Base-by-base conservation (phyloP, 2,797 vertebrate genomes). In the Chrysocyon brachyurus region DNA sequence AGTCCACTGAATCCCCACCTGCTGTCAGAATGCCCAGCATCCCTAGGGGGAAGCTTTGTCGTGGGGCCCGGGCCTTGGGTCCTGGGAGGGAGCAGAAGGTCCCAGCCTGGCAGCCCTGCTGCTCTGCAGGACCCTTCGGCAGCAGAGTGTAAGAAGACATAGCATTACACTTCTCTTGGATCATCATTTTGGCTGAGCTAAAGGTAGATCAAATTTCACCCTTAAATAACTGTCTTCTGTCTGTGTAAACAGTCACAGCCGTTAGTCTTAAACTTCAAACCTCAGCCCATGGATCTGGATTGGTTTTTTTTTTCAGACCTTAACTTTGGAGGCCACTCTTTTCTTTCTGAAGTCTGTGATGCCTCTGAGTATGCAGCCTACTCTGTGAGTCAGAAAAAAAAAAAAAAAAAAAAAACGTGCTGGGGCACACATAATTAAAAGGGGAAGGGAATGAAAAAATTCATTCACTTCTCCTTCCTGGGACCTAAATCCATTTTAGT, bases 221-320 rank as follows among this genome's bases (percentile, higher is more conserved):
- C 97, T 0, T 0, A 97, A 98, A 97, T 98, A 98, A 92, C 93
- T 56, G 54, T 75, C 83, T 95, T 88, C 97, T 98, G 57, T 95
- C 91, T 96, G 16, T 88, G 90, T 98, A 96, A 93, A 98, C 82
- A 96, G 61, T 88, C 75, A 84, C 78, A 64, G 46, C 66, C 78
- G 72, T 90, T 75, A 0, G 0, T 95, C 17, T 4, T 81, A 70
- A 84, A 87, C 70, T 97, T 98, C 95, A 95, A 93, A 97, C 90
- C 95, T 93, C 85, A 98, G 90, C 77, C 0, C 59, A 12, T 78
- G 17, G 68, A 83, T 91, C 84, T 28, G 1, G 64, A 11, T 17
- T 54, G 72, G 64, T 85, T 91, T 72, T 46, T 61, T 97, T 81
- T 77, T 36, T 79, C 64, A 90, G 92, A 46, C 14, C 70, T 40